phyloP scores from a whole-genome alignment of 2,888 invertebrate genomes.

The Lepetodrilus schrolli region DNA sequence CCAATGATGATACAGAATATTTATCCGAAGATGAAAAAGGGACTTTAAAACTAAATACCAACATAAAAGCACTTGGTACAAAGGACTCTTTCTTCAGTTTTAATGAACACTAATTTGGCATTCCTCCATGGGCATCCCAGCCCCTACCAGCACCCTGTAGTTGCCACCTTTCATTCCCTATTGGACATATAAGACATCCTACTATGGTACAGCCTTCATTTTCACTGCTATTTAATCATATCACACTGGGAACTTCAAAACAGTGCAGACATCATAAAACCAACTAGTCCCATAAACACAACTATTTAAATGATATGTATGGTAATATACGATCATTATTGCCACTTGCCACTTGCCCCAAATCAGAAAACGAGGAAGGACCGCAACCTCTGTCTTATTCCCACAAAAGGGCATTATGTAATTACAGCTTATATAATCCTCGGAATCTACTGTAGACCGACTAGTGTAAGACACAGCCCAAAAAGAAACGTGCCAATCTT shows the following conservation, averaged over 20 bases:
- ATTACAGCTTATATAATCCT: not conserved
- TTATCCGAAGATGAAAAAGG: no score
- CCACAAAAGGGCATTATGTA: not conserved
- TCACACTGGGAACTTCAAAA: slow-evolving; percentile 6
- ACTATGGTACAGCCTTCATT: not conserved
- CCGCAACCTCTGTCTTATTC: not conserved
- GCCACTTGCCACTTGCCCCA: not conserved
- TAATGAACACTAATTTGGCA: no score
- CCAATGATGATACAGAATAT: no score
- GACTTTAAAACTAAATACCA: no score
- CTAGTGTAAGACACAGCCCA: no score
- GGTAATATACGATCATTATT: not conserved
- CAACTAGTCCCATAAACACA: not conserved
- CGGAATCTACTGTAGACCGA: no score
- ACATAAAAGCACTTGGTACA: no score
- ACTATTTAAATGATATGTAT: not conserved
- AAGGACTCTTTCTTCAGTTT: no score
- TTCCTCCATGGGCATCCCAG: no score
- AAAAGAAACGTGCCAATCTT: not conserved
- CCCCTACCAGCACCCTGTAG: not conserved
- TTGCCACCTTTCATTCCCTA: not conserved
- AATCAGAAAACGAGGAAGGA: not conserved
- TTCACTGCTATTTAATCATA: slow-evolving; percentile 12
- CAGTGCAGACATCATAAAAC: not conserved
- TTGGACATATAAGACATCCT: not conserved